Base-by-base conservation (phyloP, 2,888 invertebrate species). In the Lasioglossum villosulum region DNA sequence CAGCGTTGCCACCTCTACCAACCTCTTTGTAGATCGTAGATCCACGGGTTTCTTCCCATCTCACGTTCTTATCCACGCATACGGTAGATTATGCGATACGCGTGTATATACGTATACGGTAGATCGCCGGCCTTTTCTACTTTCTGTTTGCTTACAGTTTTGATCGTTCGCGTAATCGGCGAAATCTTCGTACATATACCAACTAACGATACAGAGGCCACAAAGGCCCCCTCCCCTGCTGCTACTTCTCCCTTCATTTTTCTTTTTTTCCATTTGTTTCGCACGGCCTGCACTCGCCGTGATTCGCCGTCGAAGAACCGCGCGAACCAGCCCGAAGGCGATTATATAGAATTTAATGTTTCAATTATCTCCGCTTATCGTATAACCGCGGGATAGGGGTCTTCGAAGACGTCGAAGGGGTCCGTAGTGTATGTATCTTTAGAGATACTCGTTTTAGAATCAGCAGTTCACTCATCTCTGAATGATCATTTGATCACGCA, bases 341-440 rank as follows among this genome's bases (percentile, higher is more conserved):
- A 30, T 56, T n/a, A 56, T 56, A 1, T n/a, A n/a, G n/a, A 56
- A 56, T n/a, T 56, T 56, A 56, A 56, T 3, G 12, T 56, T 56
- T 12, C n/a, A 56, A 56, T 56, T 83, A 79, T 87, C 81, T 80
- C 68, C 59, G 66, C 80, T 70, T 34, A 16, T n/a, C 16, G 39
- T 19, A 16, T 19, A 16, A 63, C 48, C 45, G 12, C 73, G 23
- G 39, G 82, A 81, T 16, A 81, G 83, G 84, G 82, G 79, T 37
- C 77, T 75, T 75, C 12, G 80, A 82, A 87, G 88, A 86, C 59
- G 63, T 72, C 34, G 70, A 59, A 73, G 81, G 84, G 73, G 42
- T 3, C 42, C 3, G 42, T n/a, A n/a, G n/a, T n/a, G n/a, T n/a
- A 42, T 12, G 2, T 42, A 42, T 42, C 42, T 42, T 12, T 42